These are phyloP conservation scores for Cylas formicarius DNA, from an alignment of 1,140 invertebrate species.

Conservation along the genomic window DNA sequence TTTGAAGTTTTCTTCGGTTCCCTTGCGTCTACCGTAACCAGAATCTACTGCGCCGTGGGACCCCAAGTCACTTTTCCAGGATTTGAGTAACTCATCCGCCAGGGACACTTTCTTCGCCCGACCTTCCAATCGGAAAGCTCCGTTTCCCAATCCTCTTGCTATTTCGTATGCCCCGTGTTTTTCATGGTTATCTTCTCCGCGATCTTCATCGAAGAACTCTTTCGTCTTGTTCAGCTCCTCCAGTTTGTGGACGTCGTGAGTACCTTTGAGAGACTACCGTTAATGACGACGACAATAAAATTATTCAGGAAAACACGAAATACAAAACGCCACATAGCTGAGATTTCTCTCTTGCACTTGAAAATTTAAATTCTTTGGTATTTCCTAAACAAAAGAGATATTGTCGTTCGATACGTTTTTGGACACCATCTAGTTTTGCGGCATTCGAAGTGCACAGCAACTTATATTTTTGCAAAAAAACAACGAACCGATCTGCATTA, in stretches of 20 bases:
- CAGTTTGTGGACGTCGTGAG: conserved; percentile 57
- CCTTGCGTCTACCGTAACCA: conserved; percentile 56
- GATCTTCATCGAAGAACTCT: conserved; percentile 55
- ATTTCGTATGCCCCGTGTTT: conserved; percentile 48
- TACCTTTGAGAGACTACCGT: too few species aligned
- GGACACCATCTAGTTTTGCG: too few species aligned
- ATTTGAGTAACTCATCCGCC: conserved; percentile 47
- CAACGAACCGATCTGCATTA: too few species aligned
- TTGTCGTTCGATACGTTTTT: too few species aligned
- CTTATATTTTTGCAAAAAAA: too few species aligned
- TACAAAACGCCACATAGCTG: too few species aligned
- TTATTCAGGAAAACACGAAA: too few species aligned
- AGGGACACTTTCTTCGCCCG: conserved; percentile 50
- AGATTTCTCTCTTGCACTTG: too few species aligned
- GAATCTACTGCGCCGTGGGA: conserved; percentile 48
- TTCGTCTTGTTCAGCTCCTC: conserved; percentile 62
- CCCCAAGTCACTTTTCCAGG: conserved; percentile 51
- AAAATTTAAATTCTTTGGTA: too few species aligned
- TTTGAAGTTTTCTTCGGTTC: conserved; percentile 54
- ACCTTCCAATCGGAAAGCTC: conserved; percentile 48
- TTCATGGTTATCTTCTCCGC: conserved; percentile 50
- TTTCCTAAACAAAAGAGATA: too few species aligned
- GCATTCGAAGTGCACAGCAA: too few species aligned
- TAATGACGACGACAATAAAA: too few species aligned
- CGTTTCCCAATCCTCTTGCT: conserved; percentile 40